Percentiles rank a stretch among this genome's conserved stretches.
These are phyloP conservation scores for Raja brachyura DNA, from an alignment of 2,113 vertebrate genomes.

Conservation along the genomic window DNA sequence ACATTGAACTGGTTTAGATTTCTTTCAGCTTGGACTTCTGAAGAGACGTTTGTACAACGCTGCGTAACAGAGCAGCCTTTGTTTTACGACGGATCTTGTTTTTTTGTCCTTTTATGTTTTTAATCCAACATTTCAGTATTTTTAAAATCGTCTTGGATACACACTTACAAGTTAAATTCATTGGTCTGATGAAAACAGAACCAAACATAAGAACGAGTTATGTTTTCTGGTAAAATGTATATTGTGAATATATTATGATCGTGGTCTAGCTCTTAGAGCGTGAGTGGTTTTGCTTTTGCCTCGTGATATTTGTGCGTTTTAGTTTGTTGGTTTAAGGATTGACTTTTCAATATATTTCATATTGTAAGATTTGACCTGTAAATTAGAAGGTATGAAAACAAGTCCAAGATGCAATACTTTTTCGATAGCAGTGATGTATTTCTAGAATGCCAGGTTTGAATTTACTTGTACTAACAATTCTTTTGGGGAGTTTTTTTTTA, in stretches of 20 bases:
- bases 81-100: neutral
- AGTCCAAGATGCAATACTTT: too few relatives aligned
- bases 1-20: neutral
- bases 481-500: neutral
- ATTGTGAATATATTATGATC: neutral
- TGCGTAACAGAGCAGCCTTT: neutral
- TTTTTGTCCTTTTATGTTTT: neutral
- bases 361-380: neutral
- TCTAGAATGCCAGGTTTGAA: neutral
- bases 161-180: neutral
- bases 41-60: too few relatives aligned
- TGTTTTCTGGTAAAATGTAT: neutral
- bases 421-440: neutral
- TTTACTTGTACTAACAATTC: neutral
- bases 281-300: neutral
- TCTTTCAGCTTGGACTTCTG: neutral
- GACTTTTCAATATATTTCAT: neutral
- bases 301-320: neutral
- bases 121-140: neutral
- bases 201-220: neutral
- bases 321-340: neutral
- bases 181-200: neutral
- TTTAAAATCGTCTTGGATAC: neutral
- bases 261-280: too few relatives aligned
- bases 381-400: neutral